phyloP scores from a whole-genome alignment of 2,113 vertebrate species.

The Cheirogaleus medius region DNA sequence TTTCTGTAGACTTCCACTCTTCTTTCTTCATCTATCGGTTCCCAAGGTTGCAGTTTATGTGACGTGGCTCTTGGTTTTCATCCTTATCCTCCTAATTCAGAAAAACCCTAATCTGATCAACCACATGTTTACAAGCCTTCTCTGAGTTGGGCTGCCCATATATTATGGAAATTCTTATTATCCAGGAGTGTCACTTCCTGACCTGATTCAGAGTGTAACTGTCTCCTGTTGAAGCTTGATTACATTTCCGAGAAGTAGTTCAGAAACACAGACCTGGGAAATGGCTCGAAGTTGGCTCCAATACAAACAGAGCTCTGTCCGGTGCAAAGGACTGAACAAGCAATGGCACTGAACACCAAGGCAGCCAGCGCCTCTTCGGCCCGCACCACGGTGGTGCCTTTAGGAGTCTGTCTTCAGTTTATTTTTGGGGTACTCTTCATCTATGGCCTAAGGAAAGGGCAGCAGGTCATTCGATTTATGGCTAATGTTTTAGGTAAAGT shows the following conservation, averaged over 20 bases:
- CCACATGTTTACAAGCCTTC: neutral
- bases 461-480: neutral
- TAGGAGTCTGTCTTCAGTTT: neutral
- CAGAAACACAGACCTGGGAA: neutral
- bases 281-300: neutral
- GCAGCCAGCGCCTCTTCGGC: neutral
- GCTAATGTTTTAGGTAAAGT: neutral
- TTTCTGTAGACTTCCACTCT: neutral
- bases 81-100: neutral
- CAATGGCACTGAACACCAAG: neutral
- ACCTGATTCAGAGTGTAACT: neutral
- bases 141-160: neutral
- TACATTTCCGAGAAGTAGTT: constrained; percentile 35
- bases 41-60: constrained; percentile 30
- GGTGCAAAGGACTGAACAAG: neutral
- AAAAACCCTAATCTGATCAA: constrained; percentile 39
- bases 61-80: neutral
- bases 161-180: neutral
- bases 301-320: neutral
- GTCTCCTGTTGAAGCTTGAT: neutral
- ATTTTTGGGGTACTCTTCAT: neutral
- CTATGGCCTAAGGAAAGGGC: neutral
- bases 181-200: constrained; percentile 14
- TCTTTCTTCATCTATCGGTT: neutral
- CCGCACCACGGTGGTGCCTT: neutral